Conservation (phyloP, 2,888 invertebrate species). For the Heliconius aoede region DNA sequence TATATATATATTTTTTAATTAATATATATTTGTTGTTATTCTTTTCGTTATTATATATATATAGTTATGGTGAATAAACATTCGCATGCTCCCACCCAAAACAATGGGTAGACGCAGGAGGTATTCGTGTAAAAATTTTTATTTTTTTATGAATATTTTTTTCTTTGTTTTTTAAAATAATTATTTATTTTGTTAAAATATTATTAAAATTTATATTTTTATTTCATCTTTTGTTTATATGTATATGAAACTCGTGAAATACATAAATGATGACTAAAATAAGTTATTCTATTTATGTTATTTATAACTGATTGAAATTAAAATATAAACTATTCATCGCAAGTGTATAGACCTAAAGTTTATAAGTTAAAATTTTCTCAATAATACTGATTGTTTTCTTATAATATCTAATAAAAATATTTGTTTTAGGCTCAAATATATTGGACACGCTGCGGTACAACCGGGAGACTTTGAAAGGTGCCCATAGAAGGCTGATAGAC, state of each 20-base stretch:
- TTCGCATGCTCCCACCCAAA: background rate
- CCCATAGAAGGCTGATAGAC: conserved; percentile 92
- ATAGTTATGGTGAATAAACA: conserved; percentile 11
- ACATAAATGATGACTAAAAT: too few relatives aligned
- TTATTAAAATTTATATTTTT: background rate
- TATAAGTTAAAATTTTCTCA: background rate
- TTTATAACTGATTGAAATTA: too few relatives aligned
- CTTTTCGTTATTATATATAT: too few relatives aligned
- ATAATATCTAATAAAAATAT: background rate
- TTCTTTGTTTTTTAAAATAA: background rate
- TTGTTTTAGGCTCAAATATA: conserved; percentile 85
- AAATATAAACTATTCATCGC: too few relatives aligned
- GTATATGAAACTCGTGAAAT: too few relatives aligned
- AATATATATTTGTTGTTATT: background rate
- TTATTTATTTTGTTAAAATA: background rate
- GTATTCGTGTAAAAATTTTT: background rate
- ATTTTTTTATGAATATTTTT: background rate
- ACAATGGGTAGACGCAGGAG: background rate
- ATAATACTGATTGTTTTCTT: background rate
- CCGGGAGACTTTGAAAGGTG: conserved; percentile 92
- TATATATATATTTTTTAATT: conserved; percentile 4
- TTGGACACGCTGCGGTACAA: conserved; percentile 93
- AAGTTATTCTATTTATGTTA: too few relatives aligned
- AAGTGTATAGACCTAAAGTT: too few relatives aligned
- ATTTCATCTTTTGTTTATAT: too few relatives aligned